Percentiles rank a stretch among this genome's conserved stretches.
Conservation (phyloP, 2,113 vertebrate genomes). For the Dasyurus viverrinus region DNA sequence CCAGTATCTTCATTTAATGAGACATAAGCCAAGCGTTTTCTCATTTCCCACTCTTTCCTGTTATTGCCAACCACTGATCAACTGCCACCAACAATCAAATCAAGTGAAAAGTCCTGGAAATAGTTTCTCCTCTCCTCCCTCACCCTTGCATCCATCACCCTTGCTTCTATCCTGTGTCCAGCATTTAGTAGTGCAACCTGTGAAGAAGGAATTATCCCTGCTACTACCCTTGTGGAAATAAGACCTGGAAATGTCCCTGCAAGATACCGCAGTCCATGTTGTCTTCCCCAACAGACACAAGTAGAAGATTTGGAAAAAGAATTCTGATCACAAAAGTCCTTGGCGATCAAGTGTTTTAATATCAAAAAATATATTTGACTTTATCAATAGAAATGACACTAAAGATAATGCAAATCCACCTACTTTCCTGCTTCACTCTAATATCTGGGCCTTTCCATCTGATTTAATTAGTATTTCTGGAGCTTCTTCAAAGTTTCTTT, state of each 20-base stretch:
- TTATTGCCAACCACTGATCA: background rate
- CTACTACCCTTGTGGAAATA: background rate
- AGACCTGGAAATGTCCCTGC: background rate
- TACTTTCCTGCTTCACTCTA: background rate
- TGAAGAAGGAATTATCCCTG: background rate
- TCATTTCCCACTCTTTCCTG: background rate
- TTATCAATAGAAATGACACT: background rate
- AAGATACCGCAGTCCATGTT: background rate
- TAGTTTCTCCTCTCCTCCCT: too few species aligned
- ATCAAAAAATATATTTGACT: background rate
- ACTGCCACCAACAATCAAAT: background rate
- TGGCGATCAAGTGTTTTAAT: background rate
- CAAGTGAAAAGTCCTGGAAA: too few species aligned
- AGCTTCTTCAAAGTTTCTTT: background rate
- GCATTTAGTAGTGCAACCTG: background rate
- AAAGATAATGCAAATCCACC: background rate
- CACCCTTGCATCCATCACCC: background rate
- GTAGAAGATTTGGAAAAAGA: background rate
- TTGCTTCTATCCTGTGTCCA: background rate
- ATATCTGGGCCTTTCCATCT: background rate
- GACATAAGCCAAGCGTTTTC: background rate
- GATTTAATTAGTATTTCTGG: background rate
- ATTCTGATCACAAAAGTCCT: background rate
- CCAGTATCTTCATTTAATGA: background rate
- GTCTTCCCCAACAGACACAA: background rate